phyloP scores from a whole-genome alignment of 2,797 vertebrate species.

The Gorsachius magnificus region DNA sequence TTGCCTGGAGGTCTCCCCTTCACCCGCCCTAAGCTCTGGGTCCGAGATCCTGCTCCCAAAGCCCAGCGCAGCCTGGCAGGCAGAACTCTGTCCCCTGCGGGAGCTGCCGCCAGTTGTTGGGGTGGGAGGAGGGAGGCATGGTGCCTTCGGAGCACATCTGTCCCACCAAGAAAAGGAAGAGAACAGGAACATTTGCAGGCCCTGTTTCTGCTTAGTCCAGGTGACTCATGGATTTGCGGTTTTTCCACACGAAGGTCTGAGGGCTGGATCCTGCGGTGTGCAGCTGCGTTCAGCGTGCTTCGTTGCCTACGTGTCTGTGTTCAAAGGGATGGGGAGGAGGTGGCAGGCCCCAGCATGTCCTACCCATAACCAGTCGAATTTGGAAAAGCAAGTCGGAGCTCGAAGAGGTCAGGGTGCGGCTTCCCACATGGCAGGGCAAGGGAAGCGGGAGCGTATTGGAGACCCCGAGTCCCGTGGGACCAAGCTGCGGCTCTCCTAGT shows the following conservation, averaged over 20 bases:
- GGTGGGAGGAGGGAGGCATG: not conserved
- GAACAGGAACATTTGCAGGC: not conserved
- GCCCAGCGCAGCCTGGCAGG: not conserved
- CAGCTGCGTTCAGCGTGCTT: constrained; percentile 19
- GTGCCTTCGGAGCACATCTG: not conserved
- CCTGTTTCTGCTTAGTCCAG: not conserved
- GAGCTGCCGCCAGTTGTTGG: not conserved
- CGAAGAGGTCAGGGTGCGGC: constrained; percentile 70
- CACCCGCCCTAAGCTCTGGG: rapidly evolving
- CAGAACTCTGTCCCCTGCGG: not conserved
- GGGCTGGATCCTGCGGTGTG: not conserved
- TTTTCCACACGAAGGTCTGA: not conserved
- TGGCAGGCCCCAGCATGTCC: constrained; percentile 68
- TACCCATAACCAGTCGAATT: constrained; percentile 48
- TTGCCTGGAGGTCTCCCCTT: not conserved
- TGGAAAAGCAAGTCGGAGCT: constrained; percentile 74
- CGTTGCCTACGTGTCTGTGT: constrained; percentile 56
- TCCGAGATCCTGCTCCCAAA: not conserved
- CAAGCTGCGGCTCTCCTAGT: not conserved
- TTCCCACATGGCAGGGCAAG: not conserved
- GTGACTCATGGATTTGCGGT: constrained; percentile 4
- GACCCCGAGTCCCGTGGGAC: not conserved
- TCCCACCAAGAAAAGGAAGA: not conserved
- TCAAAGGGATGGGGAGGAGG: constrained; percentile 46
- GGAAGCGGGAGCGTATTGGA: not conserved